Conservation (phyloP, 2,797 vertebrate genomes). For the Hybognathus amarus region DNA sequence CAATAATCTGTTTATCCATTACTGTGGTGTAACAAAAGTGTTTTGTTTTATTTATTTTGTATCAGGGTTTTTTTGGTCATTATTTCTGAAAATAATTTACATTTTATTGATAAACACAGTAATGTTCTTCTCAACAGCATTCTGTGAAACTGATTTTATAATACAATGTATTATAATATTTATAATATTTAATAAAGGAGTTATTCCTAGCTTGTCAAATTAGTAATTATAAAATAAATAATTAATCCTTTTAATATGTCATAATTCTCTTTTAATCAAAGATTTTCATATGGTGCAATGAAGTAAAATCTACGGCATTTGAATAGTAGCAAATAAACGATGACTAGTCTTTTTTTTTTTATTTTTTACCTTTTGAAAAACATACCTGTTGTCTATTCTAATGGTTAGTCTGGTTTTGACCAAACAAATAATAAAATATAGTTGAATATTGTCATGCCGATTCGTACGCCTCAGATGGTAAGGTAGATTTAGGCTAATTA, state of each 20-base stretch:
- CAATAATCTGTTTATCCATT: neutral
- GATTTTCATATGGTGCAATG: neutral
- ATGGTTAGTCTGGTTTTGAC: neutral
- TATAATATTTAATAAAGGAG: too few species aligned
- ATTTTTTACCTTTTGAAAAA: neutral
- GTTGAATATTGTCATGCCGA: neutral
- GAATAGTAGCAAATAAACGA: neutral
- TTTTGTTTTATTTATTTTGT: too few species aligned
- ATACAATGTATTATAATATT: too few species aligned
- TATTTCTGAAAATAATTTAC: neutral
- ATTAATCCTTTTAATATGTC: neutral
- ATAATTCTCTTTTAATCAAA: neutral
- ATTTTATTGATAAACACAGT: too few species aligned
- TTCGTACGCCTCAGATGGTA: neutral
- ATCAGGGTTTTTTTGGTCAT: too few species aligned
- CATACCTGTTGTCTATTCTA: neutral
- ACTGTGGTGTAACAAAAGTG: neutral
- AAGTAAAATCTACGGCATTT: neutral
- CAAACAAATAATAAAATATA: neutral
- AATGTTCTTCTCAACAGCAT: neutral
- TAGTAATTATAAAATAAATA: neutral
- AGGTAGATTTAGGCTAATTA: too few species aligned
- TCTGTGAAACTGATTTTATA: neutral
- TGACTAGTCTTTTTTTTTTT: too few species aligned
- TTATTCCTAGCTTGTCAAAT: neutral